Conservation (phyloP, 92 coral and sea anemone species). For the Phenganax subtilis region DNA sequence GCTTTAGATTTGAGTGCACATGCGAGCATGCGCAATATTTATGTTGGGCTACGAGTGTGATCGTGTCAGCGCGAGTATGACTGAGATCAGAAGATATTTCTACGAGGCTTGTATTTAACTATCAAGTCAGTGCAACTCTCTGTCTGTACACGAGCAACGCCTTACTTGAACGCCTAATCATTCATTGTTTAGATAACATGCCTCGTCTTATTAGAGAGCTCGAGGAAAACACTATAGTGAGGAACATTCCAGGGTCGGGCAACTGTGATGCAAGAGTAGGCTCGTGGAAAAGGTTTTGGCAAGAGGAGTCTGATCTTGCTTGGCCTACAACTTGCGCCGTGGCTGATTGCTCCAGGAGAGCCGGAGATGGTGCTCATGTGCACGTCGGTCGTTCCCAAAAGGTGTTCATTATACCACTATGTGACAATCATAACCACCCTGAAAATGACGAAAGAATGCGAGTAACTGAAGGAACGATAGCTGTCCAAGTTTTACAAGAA, state of each 20-base stretch:
- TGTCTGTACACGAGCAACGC: too few species aligned
- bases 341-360: background rate
- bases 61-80: too few species aligned
- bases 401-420: constrained; percentile 1
- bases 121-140: too few species aligned
- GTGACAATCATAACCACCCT: background rate
- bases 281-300: constrained; percentile 4
- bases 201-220: too few species aligned
- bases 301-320: background rate
- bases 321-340: constrained; percentile 10
- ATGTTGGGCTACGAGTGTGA: too few species aligned
- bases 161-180: too few species aligned
- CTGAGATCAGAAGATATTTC: too few species aligned
- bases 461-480: background rate
- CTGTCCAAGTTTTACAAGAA: background rate
- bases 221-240: too few species aligned
- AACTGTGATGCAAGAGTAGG: background rate
- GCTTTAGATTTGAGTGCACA: too few species aligned
- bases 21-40: too few species aligned
- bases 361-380: constrained; percentile 13
- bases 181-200: too few species aligned
- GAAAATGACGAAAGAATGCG: background rate
- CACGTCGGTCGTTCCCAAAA: background rate
- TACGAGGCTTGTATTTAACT: too few species aligned
- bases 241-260: background rate